Base-by-base conservation (phyloP, 1,140 invertebrate species). In the Papilio polytes region DNA sequence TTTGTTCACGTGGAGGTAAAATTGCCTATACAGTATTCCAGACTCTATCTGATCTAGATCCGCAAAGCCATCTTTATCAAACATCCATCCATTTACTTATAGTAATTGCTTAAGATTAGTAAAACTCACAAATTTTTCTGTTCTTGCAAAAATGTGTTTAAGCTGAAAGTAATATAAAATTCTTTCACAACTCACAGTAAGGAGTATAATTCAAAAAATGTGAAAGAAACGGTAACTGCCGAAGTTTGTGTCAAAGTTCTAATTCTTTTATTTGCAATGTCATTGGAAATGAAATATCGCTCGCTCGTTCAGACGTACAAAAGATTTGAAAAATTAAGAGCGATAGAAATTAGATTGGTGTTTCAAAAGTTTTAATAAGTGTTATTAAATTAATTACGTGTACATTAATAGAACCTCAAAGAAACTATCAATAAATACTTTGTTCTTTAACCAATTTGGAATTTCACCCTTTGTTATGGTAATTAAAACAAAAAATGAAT, bases 261-360 rank as follows among this genome's bases (percentile, higher is more conserved):
- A 66, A 66, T 66, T 66, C 63, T 66, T 66, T 66, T 66, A 66
- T 66, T 66, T 66, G 63, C 63, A 66, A 66, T 66, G 63, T 66
- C 63, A 66, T 66, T 66, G 63, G 22, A 66, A 66, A 66, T 66
- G 63, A 66, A 66, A 66, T 66, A 66, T 66, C 63, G 63, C 63
- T 66, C 26, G 63, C 63, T 66, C 63, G 36, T 26, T 66, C 22
- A 31, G 26, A 66, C 26, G 22, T 26, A 18, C 26, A 66, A 66
- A 66, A 66, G 63, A 66, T 66, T 66, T 66, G 26, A 66, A 66
- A 66, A 59, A 59, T 59, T 59, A 59, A 66, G 26, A 36, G 22
- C 63, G 22, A 15, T 36, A 66, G 26, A 31, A 66, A 66, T 66
- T 66, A 66, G 63, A 66, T 13, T 66, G 13, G 26, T 31, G 12